phyloP scores from a whole-genome alignment of 2,888 invertebrate genomes.

The Polydrusus cervinus region DNA sequence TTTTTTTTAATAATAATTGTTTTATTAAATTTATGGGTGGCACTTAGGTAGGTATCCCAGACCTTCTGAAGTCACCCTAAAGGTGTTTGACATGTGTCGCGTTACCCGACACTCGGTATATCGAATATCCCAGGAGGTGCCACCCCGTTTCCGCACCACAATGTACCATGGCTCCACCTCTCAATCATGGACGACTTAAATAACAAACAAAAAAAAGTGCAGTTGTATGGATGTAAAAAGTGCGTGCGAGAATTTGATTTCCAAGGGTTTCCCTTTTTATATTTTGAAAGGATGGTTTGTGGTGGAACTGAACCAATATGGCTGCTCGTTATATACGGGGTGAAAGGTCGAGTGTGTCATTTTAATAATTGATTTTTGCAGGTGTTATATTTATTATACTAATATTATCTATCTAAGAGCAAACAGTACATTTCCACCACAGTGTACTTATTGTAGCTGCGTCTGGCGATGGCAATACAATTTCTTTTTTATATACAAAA shows the following conservation, averaged over 20 bases:
- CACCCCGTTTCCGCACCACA: conserved; percentile 46
- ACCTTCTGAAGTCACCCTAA: conserved; percentile 36
- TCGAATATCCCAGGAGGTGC: conserved; percentile 41
- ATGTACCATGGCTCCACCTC: conserved; percentile 46
- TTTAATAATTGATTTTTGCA: too few relatives aligned
- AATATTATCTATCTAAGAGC: too few relatives aligned
- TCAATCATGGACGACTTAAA: conserved; percentile 42
- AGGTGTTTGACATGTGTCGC: conserved; percentile 50
- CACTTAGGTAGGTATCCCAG: neutral
- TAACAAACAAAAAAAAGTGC: conserved; percentile 35
- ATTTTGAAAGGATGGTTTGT: conserved; percentile 10
- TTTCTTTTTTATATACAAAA: too few relatives aligned
- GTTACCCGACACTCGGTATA: conserved; percentile 34
- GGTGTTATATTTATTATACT: too few relatives aligned
- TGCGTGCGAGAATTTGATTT: conserved; percentile 41
- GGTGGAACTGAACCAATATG: conserved; percentile 33
- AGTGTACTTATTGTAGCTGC: too few relatives aligned
- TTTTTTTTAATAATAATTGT: too few relatives aligned
- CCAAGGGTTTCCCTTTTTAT: conserved; percentile 33
- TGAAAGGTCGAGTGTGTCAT: neutral
- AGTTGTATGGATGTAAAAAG: conserved; percentile 43
- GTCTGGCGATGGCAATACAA: too few relatives aligned
- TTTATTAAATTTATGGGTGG: too few relatives aligned
- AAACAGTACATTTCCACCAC: too few relatives aligned
- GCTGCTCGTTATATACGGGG: conserved; percentile 15